Evolutionary conservation across 2,113 vertebrate species (phyloP).

Genomic region (Typhlomys cinereus): DNA sequence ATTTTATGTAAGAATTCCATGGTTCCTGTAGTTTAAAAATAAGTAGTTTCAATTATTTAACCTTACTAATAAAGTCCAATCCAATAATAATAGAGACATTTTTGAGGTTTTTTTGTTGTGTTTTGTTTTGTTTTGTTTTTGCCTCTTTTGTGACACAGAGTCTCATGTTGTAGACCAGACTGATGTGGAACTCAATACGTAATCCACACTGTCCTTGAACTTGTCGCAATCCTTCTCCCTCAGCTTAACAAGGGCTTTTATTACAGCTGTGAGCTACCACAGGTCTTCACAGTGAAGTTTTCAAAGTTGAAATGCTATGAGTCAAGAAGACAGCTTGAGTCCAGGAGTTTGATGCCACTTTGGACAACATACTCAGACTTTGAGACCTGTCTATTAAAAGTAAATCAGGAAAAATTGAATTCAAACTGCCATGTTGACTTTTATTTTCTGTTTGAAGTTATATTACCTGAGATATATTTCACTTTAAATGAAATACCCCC

Average conservation of each 20-base stretch:
- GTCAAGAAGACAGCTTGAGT: not conserved
- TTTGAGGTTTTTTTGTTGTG: not conserved
- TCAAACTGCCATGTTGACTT: not conserved
- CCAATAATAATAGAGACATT: not conserved
- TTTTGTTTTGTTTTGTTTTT: too few relatives aligned
- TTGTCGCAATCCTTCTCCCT: not conserved
- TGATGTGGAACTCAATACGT: not conserved
- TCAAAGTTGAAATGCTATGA: constrained; percentile 27
- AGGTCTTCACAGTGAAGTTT: not conserved
- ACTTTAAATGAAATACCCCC: constrained; percentile 10
- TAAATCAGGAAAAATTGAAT: not conserved
- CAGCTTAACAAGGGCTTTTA: not conserved
- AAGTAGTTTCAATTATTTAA: constrained; percentile 22
- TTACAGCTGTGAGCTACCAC: not conserved
- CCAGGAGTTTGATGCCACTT: not conserved
- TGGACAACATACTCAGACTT: not conserved
- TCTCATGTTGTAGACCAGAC: not conserved
- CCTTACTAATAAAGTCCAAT: not conserved
- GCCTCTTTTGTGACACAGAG: too few relatives aligned
- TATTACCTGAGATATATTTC: constrained; percentile 16
- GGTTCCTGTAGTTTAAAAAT: not conserved
- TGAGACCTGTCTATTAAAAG: not conserved
- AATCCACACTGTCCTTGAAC: not conserved
- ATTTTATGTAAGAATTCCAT: constrained; percentile 37
- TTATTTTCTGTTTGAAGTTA: constrained; percentile 24